Base-by-base conservation (phyloP, 2,888 invertebrate genomes). In the Agonopterix subpropinquella region DNA sequence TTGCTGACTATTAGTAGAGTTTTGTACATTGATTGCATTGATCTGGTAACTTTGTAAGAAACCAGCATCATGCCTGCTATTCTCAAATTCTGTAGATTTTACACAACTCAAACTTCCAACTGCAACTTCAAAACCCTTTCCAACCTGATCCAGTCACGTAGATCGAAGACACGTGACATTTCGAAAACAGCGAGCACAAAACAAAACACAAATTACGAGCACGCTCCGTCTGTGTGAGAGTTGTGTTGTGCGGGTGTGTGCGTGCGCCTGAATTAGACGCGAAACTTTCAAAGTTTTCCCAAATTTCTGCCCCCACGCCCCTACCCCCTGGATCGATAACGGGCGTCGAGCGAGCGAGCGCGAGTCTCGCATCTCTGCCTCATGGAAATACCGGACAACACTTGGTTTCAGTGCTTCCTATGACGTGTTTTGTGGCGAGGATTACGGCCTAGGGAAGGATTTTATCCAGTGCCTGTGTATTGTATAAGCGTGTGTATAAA, bases 231-330 rank as follows among this genome's bases (percentile, higher is more conserved):
- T 70, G 72, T 66, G 61, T 42, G 11, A 11, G 43, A 11, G 70
- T 74, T 72, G 70, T 73, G 73, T 73, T 71, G 58, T 65, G 62
- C 64, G 64, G 57, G 58, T 78, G 86, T 88, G 88, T 88, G 88
- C 84, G 88, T 85, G 86, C 85, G 87, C 88, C 84, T 87, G 88
- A 88, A 88, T 87, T 88, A 88, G 87, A 88, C 87, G 88, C 81
- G 82, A 87, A 88, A 88, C 88, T 88, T 88, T 88, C 87, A 86
- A 88, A 88, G 88, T 88, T 88, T 88, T 88, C 88, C 88, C 87
- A 87, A 88, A 87, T 88, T 88, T 85, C 77, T 79, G 77, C 80
- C 83, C 78, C 77, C 83, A 74, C 70, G 59, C 65, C 70, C 65
- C 71, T 70, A 65, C 70, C 69, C 65, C 67, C 69, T 61, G 72